These are phyloP conservation scores for Yoshiicerus persimilis DNA, from an alignment of 1,140 invertebrate species.

Conservation along the genomic window DNA sequence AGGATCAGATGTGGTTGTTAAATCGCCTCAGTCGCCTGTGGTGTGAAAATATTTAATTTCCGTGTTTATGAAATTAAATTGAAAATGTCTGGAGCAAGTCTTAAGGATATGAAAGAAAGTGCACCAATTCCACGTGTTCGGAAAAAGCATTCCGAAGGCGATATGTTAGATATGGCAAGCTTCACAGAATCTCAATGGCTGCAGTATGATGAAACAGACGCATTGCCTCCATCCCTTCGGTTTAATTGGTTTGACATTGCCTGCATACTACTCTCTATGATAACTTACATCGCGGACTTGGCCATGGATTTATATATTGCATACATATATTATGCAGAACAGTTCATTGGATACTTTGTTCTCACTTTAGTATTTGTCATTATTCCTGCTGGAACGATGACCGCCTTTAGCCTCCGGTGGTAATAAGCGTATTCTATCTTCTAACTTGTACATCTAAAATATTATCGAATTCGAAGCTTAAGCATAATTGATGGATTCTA, in stretches of 20 bases:
- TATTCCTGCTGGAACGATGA: constrained; percentile 62
- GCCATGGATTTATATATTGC: constrained; percentile 67
- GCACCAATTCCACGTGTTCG: constrained; percentile 28
- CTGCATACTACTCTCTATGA: constrained; percentile 46
- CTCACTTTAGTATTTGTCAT: constrained; percentile 65
- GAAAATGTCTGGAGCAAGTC: constrained; percentile 25
- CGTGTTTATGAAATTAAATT: not conserved
- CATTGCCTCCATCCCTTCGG: constrained; percentile 40
- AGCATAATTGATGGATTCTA: too few relatives aligned
- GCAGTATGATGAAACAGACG: constrained; percentile 44
- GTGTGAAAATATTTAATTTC: not conserved
- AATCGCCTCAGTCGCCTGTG: not conserved
- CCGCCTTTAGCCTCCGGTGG: constrained; percentile 66
- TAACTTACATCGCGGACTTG: constrained; percentile 65
- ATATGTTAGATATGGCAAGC: constrained; percentile 35
- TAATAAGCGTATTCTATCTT: constrained; percentile 52
- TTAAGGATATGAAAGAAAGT: constrained; percentile 27
- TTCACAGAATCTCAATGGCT: constrained; percentile 33
- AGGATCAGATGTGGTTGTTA: not conserved
- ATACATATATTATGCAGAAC: constrained; percentile 60
- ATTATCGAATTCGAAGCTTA: too few relatives aligned
- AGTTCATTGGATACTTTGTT: constrained; percentile 60
- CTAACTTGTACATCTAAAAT: too few relatives aligned
- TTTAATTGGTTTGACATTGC: constrained; percentile 46
- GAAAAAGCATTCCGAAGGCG: constrained; percentile 46